Conservation (phyloP, 2,797 vertebrate species). For the Centropyge bicolor region DNA sequence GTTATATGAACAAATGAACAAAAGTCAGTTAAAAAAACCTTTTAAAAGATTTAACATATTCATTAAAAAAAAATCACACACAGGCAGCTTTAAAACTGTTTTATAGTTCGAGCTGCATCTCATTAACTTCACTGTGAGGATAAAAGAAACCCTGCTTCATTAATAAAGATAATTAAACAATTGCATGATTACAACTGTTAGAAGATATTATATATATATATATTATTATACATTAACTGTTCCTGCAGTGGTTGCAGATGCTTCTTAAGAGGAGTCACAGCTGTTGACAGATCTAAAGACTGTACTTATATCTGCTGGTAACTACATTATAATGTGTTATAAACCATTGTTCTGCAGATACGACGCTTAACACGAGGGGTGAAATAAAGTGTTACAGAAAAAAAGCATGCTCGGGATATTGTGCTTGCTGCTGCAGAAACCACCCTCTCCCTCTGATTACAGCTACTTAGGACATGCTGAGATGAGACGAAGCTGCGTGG, state of each 20-base stretch:
- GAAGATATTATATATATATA: background rate
- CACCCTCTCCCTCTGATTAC: slow-evolving; percentile 46
- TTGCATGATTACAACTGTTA: background rate
- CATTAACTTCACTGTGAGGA: no score
- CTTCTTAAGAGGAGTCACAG: background rate
- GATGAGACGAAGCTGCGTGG: slow-evolving; percentile 55
- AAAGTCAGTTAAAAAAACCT: no score
- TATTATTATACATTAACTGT: background rate
- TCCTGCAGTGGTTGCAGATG: background rate
- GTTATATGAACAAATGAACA: background rate
- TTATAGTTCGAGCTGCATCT: no score
- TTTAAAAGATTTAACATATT: no score
- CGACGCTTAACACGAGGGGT: background rate
- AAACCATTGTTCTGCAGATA: slow-evolving; percentile 1
- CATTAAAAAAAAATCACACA: background rate
- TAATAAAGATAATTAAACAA: background rate
- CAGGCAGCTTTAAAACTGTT: no score
- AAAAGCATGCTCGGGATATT: slow-evolving; percentile 30
- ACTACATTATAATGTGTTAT: background rate
- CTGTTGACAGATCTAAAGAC: slow-evolving; percentile 1
- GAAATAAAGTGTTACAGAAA: slow-evolving; percentile 8
- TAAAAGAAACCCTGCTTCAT: background rate
- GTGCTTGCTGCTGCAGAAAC: slow-evolving; percentile 48
- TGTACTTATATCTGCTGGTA: background rate
- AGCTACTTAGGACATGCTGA: slow-evolving; percentile 54